Base-by-base conservation (phyloP, 2,797 vertebrate species). In the Tachyglossus aculeatus region DNA sequence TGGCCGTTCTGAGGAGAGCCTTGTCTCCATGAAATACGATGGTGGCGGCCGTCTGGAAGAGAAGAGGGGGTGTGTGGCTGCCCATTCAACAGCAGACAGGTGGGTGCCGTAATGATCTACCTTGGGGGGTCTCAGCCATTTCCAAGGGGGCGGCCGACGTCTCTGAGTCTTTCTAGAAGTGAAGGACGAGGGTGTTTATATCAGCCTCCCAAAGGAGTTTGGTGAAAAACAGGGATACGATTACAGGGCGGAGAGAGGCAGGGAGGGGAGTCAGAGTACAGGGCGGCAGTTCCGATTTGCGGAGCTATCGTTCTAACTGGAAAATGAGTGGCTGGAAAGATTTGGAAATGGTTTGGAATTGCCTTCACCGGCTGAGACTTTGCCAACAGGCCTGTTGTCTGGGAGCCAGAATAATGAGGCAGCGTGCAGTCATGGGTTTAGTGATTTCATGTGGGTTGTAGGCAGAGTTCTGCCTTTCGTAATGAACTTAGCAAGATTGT, bases 11-110 rank as follows among this genome's bases (percentile, higher is more conserved):
- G 15, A 29, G 45, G 44, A 29, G 25, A 9, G 24, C 22, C 27
- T 9, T 29, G 45, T 24, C 24, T 29, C 5, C 21, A 16, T 48
- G 45, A 15, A 24, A 50, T 6, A 64, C 9, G 50, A 7, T 25
- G 56, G 39, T 45, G 78, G 25, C 60, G 63, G 11, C 61, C 18
- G 70, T 53, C 9, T 40, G 56, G 48, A 34, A 54, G 7, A 44
- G 32, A 36, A 47, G 47, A 34, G 67, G 32, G 71, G 52, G 32
- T 21, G 25, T 55, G 27, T 36, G 27, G 34, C 66, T 31, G 63
- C 33, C 25, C 38, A 36, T 50, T 16, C 6, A 29, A 0, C 3
- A 62, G 24, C 52, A 52, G 37, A 34, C 62, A 25, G 57, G 24
- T 67, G 0, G 5, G 54, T 50, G 40, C 22, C n/a, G 50, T 18